A percentile compares a stretch with the other conserved stretches of the same genome.
Conservation (phyloP, 2,113 vertebrate species). For the Mesocricetus auratus region DNA sequence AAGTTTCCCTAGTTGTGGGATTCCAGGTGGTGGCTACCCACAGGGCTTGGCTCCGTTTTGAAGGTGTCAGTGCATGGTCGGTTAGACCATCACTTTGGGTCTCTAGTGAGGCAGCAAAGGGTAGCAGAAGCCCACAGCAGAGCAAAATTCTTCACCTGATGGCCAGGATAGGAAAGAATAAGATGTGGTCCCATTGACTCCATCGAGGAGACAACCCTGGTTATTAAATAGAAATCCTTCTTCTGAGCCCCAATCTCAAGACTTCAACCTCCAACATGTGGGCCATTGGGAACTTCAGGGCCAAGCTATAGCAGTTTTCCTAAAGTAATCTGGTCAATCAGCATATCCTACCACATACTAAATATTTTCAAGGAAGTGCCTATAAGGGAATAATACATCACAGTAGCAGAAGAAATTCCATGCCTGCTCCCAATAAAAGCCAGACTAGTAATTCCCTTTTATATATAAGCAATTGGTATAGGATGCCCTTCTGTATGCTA, state of each 20-base stretch:
- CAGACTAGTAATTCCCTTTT: conserved; percentile 1
- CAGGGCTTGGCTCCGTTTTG: background rate
- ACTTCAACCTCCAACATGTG: too few species aligned
- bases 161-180: background rate
- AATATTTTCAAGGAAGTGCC: background rate
- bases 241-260: background rate
- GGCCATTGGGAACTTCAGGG: background rate
- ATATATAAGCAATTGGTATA: background rate
- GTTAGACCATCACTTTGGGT: background rate
- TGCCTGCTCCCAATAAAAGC: conserved; percentile 36
- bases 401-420: background rate
- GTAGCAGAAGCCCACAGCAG: background rate
- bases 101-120: background rate
- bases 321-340: background rate
- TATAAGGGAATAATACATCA: background rate
- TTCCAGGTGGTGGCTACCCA: background rate
- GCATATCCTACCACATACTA: background rate
- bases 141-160: background rate
- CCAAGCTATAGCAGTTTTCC: background rate
- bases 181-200: background rate
- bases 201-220: background rate
- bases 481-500: too few species aligned
- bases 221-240: background rate
- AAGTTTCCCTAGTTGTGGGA: background rate
- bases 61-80: too few species aligned